phyloP scores from a whole-genome alignment of 2,888 invertebrate genomes.

The Monoplex corrugatus region DNA sequence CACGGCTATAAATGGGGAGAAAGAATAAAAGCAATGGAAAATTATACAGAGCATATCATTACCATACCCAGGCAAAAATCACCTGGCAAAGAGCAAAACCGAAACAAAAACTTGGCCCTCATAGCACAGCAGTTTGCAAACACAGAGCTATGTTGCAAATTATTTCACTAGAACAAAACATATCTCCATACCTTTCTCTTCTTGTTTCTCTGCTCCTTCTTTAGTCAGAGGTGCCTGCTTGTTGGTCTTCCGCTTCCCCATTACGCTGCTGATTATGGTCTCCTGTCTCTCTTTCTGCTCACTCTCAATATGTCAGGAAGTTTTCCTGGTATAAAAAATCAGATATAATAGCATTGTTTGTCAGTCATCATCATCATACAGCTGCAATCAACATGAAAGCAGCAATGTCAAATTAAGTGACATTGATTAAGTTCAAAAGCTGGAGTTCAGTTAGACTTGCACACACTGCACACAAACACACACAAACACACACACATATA shows the following conservation, averaged over 20 bases:
- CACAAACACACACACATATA: too few relatives aligned
- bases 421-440: not conserved
- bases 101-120: too few relatives aligned
- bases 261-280: not conserved
- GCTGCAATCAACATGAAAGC: not conserved
- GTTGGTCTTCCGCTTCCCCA: conserved; percentile 47
- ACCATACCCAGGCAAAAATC: not conserved
- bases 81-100: too few relatives aligned
- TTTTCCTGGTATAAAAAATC: not conserved
- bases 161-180: not conserved
- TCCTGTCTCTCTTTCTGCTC: not conserved
- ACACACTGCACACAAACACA: too few relatives aligned
- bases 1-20: not conserved
- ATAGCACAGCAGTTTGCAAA: too few relatives aligned
- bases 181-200: conserved; percentile 47
- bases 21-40: not conserved
- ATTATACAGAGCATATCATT: not conserved
- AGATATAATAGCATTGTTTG: not conserved
- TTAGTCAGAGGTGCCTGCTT: conserved; percentile 48
- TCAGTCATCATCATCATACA: not conserved
- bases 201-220: conserved; percentile 50
- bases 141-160: too few relatives aligned
- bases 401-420: too few relatives aligned
- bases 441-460: not conserved
- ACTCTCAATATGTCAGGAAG: not conserved